Percentiles rank a stretch among this genome's conserved stretches.
These are phyloP conservation scores for Valencia hispanica DNA, from an alignment of 2,797 vertebrate species.

Conservation along the genomic window DNA sequence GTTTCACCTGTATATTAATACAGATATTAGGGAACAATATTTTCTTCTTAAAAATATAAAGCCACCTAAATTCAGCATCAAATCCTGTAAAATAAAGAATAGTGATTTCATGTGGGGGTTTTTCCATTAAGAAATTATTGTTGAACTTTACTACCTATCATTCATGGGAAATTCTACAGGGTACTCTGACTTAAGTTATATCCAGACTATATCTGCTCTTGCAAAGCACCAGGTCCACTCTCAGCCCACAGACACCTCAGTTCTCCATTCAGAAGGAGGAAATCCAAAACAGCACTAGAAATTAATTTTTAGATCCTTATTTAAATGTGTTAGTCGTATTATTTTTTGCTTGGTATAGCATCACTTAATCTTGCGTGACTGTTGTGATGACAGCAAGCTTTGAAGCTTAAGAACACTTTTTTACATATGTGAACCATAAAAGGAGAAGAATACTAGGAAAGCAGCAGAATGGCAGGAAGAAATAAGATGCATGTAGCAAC, in stretches of 20 bases:
- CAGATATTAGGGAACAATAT: not conserved
- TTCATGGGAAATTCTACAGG: not conserved
- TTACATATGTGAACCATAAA: slow-evolving; percentile 46
- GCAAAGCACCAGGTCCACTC: too few species aligned
- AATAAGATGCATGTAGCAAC: slow-evolving; percentile 32
- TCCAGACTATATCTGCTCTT: not conserved
- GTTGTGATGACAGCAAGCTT: slow-evolving; percentile 28
- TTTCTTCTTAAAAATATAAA: not conserved
- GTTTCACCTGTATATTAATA: too few species aligned
- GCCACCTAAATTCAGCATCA: not conserved
- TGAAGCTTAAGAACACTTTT: slow-evolving; percentile 17
- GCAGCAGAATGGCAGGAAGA: slow-evolving; percentile 42
- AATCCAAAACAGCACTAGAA: not conserved
- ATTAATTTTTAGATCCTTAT: not conserved
- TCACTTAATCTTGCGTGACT: not conserved
- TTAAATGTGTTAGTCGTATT: not conserved
- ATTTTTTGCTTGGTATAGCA: not conserved
- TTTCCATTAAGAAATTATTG: not conserved
- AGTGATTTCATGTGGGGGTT: not conserved
- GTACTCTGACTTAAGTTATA: not conserved
- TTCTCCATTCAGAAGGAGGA: not conserved
- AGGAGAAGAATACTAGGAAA: slow-evolving; percentile 42
- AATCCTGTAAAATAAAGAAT: not conserved
- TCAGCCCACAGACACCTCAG: not conserved
- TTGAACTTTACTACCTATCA: not conserved